Evolutionary conservation across 2,888 invertebrate species (phyloP).

Genomic region (Ctena decussata): DNA sequence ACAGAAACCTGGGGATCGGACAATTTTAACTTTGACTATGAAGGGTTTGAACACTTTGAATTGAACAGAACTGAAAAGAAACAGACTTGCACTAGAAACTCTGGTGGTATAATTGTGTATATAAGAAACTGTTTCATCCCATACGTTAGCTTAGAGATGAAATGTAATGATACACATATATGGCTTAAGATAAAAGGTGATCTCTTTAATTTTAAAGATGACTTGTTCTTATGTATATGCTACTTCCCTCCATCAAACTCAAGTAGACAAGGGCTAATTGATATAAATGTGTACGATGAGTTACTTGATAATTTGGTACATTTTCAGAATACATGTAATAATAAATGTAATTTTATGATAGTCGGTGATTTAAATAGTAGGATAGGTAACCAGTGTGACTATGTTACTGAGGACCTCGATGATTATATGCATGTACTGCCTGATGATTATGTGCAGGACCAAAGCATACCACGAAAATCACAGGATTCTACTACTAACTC

Average conservation of each 20-base stretch:
- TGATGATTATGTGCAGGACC: conserved; percentile 11
- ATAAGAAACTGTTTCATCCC: neutral
- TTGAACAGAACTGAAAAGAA: neutral
- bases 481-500: conserved; percentile 14
- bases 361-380: conserved; percentile 25
- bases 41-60: neutral
- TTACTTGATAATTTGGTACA: neutral
- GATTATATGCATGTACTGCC: conserved; percentile 21
- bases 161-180: conserved; percentile 7
- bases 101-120: conserved; percentile 16
- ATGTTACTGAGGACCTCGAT: conserved; percentile 17
- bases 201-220: neutral
- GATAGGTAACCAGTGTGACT: conserved; percentile 14
- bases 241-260: conserved; percentile 26
- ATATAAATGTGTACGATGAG: conserved; percentile 6
- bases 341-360: conserved; percentile 19
- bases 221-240: conserved; percentile 20
- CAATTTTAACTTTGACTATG: neutral
- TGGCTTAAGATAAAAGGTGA: conserved; percentile 8
- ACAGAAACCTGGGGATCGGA: conserved; percentile 24
- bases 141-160: neutral
- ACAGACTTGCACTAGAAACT: neutral
- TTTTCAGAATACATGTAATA: neutral
- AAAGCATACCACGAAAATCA: neutral
- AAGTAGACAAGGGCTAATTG: conserved; percentile 5